These are phyloP conservation scores for Drosophila willistoni DNA, from an alignment of 1,140 invertebrate species.

Conservation along the genomic window DNA sequence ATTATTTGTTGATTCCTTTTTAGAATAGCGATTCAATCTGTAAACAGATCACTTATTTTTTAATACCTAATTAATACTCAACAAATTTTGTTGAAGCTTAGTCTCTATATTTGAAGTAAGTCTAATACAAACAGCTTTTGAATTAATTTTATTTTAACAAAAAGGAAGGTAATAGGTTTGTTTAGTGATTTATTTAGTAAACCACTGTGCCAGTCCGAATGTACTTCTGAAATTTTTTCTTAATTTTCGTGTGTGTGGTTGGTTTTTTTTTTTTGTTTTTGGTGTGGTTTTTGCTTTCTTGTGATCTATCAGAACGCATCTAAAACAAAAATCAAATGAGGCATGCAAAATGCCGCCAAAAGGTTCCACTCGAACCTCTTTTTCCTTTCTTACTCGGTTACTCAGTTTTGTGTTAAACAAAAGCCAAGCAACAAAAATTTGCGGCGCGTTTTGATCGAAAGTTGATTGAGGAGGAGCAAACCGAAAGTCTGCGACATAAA, in stretches of 20 bases:
- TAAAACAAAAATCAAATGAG: slow-evolving; percentile 77
- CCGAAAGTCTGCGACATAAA: slow-evolving; percentile 71
- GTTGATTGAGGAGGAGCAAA: slow-evolving; percentile 64
- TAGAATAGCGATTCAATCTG: no score
- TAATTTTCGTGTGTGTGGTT: not conserved
- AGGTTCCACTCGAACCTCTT: slow-evolving; percentile 47
- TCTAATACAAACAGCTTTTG: no score
- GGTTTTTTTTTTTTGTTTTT: not conserved
- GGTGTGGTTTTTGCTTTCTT: slow-evolving; percentile 25
- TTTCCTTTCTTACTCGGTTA: slow-evolving; percentile 20
- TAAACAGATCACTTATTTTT: no score
- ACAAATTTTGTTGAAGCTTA: no score
- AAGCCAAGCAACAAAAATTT: slow-evolving; percentile 44
- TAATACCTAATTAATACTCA: no score
- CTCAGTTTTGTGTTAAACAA: slow-evolving; percentile 63
- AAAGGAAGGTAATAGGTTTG: not conserved
- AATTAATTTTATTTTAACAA: no score
- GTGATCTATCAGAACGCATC: slow-evolving; percentile 73
- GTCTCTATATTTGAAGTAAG: no score
- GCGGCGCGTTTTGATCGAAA: slow-evolving; percentile 76
- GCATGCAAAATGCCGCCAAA: slow-evolving; percentile 77
- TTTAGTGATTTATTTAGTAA: not conserved
- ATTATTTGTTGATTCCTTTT: no score
- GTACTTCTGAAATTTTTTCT: not conserved
- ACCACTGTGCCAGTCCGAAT: slow-evolving; percentile 31